Evolutionary conservation across 2,888 invertebrate species (phyloP), one percentile per base, ranked within the genome.

Genomic region (Agriopis aurantiaria): DNA sequence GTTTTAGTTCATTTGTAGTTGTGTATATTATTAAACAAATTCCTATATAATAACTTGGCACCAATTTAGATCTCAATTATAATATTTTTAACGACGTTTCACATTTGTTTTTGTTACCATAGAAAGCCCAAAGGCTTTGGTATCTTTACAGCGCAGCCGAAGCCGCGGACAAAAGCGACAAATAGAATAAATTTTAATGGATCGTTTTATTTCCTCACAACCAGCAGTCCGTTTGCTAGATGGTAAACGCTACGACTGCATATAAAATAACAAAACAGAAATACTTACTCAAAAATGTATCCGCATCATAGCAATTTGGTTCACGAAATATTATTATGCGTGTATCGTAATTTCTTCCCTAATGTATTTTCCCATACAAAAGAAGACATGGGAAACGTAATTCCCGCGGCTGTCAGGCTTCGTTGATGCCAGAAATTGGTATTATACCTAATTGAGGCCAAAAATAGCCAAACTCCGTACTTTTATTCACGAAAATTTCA

Each of bases 401-500:
- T 68, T 68, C 41, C 60, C 51, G 56, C 51, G 17, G 48, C 62
- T 57, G 57, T 57, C 51, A 62, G 67, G 67, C 62, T 68, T 68
- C 67, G 23, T 8, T 52, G 67, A 51, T 41, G 67, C 43, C 62
- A 57, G 56, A 57, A 68, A 68, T 68, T 68, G 61, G 62, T 68
- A 33, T 10, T 8, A 43, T 48, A 46, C 12, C 46, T 58, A 58
- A 46, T 46, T 58, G 33, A 12, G 17, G 45, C 10, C 14, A 17
- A 17, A 55, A 57, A 17, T 43, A 43, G 9, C 14, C 1, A 33
- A 12, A 9, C 9, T 7, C n/a, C 33, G 41, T 43, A 14, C 11
- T 17, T 9, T 43, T 56, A 55, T n/a, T 55, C 1, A 55, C 3
- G n/a, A n/a, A 40, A 11, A 33, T 10, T 14, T 33, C 12, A 5